Evolutionary conservation across 2,113 vertebrate species (phyloP), one percentile per base, ranked within the genome.

Genomic region (Dasyprocta punctata): DNA sequence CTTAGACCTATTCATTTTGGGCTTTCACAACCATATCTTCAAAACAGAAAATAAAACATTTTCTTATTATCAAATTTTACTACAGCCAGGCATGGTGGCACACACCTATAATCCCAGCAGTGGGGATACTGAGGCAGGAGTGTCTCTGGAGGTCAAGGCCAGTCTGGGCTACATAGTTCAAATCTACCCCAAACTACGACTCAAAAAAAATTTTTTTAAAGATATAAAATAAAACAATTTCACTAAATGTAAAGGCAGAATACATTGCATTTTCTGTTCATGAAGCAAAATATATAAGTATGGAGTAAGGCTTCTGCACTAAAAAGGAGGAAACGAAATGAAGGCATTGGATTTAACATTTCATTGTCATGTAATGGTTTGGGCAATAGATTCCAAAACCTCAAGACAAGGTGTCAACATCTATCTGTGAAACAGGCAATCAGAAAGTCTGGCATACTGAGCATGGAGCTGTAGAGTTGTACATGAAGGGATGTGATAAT

Each of bases 271-370:
- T 84, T 95, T 92, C 58, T 36, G 69, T 28, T 93, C 49, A 75
- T 52, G 44, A 94, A 94, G 63, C 41, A 88, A 97, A 73, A 49
- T 58, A 16, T 87, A 8, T 26, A 95, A 30, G 36, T 77, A 58
- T 84, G 47, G 30, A 92, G 38, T 77, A 92, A 47, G 3, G 67
- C 67, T 84, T 77, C 3, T 92, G 33, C 41, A 84, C 33, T 49
- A 89, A 92, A 84, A 30, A 84, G 28, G 33, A 36, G 83, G 10
- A 30, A 89, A 97, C 92, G 89, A 92, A 87, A 95, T 87, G 61
- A 92, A 96, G 58, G 13, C 16, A 75, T 96, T 96, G 52, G 58
- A 95, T 93, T 91, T 78, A 92, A 95, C 44, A 52, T 89, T 89
- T 89, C 95, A 90, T 95, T 92, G 77, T 3, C 24, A 63, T 24